Evolutionary conservation across 2,888 invertebrate species (phyloP).

Genomic region (Baronia brevicornis): DNA sequence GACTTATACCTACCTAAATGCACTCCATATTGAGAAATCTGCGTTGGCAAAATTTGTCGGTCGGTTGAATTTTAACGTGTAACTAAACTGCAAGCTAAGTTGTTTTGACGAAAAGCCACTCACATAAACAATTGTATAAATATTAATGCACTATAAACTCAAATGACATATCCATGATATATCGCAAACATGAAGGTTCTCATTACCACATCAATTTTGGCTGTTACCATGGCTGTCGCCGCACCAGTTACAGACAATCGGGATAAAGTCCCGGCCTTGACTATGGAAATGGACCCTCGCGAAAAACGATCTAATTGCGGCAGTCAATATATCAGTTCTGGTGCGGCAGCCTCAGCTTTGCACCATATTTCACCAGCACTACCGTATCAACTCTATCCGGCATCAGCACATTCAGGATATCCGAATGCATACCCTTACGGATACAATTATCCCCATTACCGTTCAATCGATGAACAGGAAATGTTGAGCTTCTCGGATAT

Average conservation of each 20-base stretch:
- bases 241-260: slow-evolving; percentile 22
- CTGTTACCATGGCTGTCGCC: slow-evolving; percentile 26
- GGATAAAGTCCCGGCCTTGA: no score
- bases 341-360: slow-evolving; percentile 35
- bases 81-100: slow-evolving; percentile 20
- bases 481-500: slow-evolving; percentile 46
- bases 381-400: slow-evolving; percentile 21
- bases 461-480: slow-evolving; percentile 37
- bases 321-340: slow-evolving; percentile 33
- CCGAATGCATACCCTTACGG: slow-evolving; percentile 23
- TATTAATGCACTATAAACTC: slow-evolving; percentile 35
- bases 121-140: slow-evolving; percentile 44
- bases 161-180: slow-evolving; percentile 31
- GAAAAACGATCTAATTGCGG: slow-evolving; percentile 33
- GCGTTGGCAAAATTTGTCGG: slow-evolving; percentile 40
- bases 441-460: slow-evolving; percentile 35
- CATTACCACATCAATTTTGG: slow-evolving; percentile 30
- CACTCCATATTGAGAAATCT: slow-evolving; percentile 16
- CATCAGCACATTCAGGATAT: slow-evolving; percentile 22
- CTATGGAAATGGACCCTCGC: no score
- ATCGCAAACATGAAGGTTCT: slow-evolving; percentile 42
- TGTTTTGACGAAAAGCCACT: slow-evolving; percentile 28
- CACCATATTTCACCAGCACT: slow-evolving; percentile 20
- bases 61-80: slow-evolving; percentile 25
- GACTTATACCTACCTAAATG: background rate